These are phyloP conservation scores for Jordanella pulchra DNA, from an alignment of 2,797 vertebrate genomes.

Conservation along the genomic window DNA sequence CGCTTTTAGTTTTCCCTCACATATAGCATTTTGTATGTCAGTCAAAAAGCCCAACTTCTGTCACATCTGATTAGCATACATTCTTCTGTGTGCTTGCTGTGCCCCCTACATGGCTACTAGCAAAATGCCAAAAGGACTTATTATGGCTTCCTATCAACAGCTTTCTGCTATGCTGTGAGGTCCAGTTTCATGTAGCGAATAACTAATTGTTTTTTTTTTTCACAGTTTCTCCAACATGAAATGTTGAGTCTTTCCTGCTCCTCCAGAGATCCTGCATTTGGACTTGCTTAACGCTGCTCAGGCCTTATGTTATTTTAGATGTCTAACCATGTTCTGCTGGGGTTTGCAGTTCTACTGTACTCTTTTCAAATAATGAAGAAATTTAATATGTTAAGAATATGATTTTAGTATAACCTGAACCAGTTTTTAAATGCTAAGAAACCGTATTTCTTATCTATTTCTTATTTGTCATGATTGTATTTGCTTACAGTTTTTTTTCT, in stretches of 20 bases:
- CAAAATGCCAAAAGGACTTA: neutral
- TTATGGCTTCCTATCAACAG: too few relatives aligned
- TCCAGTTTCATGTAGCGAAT: too few relatives aligned
- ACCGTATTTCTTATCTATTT: neutral
- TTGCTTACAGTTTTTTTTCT: too few relatives aligned
- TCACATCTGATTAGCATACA: too few relatives aligned
- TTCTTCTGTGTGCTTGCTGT: too few relatives aligned
- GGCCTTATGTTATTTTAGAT: neutral
- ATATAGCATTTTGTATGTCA: neutral
- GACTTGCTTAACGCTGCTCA: neutral
- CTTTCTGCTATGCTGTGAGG: too few relatives aligned
- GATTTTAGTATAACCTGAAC: neutral
- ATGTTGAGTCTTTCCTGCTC: neutral
- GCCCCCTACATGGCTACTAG: neutral
- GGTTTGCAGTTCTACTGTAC: neutral
- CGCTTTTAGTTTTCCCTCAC: neutral
- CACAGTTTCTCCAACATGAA: neutral
- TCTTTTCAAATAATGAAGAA: too few relatives aligned
- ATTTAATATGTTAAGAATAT: neutral
- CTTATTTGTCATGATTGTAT: too few relatives aligned
- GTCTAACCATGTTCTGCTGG: neutral
- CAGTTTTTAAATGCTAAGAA: neutral
- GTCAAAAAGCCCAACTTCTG: neutral
- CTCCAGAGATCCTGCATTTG: neutral
- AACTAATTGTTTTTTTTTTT: too few relatives aligned